Evolutionary conservation across 2,797 vertebrate species (phyloP).

Genomic region (Pipistrellus pygmaeus): DNA sequence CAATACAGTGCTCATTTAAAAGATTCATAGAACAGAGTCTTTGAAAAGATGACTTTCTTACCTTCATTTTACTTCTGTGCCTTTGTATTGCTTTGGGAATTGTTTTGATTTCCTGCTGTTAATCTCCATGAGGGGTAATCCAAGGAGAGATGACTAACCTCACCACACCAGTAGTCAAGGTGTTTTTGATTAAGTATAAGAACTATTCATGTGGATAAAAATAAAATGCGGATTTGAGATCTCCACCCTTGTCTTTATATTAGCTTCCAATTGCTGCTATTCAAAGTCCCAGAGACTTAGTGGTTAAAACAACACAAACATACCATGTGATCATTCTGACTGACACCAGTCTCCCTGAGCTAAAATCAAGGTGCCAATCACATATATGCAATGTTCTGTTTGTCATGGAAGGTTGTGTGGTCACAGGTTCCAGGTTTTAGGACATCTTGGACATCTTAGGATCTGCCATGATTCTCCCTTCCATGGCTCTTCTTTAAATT

Average conservation of each 20-base stretch:
- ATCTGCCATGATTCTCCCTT: background rate
- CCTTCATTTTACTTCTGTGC: background rate
- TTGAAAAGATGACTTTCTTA: background rate
- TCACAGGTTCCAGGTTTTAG: background rate
- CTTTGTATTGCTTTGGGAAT: background rate
- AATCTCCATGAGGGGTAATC: background rate
- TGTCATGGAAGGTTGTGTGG: background rate
- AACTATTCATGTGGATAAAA: background rate
- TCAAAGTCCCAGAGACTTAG: background rate
- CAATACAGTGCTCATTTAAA: background rate
- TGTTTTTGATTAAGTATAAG: background rate
- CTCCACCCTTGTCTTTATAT: background rate
- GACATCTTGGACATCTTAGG: background rate
- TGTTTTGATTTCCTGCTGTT: background rate
- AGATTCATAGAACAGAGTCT: background rate
- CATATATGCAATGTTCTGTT: background rate
- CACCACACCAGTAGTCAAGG: background rate
- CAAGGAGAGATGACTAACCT: background rate
- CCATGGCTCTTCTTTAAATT: constrained; percentile 23
- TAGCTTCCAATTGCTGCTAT: background rate
- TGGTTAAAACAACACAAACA: background rate
- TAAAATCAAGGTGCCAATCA: background rate
- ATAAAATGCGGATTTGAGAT: background rate
- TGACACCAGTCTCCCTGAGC: background rate
- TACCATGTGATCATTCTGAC: background rate